These are phyloP conservation scores for Itoplectis maculator DNA, from an alignment of 2,888 invertebrate genomes.

Conservation along the genomic window DNA sequence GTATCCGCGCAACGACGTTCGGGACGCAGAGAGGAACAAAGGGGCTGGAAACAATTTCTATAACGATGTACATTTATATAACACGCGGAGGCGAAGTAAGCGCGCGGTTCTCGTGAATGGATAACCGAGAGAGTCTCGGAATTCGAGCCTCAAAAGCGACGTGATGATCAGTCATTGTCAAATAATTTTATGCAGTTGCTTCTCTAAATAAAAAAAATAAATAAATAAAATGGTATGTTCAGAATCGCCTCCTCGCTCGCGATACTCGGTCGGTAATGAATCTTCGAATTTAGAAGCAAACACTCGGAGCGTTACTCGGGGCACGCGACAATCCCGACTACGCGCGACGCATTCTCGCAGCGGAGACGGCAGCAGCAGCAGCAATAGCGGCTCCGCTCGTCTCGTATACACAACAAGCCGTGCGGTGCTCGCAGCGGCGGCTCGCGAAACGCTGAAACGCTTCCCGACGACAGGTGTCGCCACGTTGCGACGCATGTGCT, in stretches of 20 bases:
- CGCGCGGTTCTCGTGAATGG: constrained; percentile 13
- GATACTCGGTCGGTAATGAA: too few species aligned
- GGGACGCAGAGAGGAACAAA: constrained; percentile 57
- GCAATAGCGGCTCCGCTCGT: too few species aligned
- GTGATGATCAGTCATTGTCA: constrained; percentile 9
- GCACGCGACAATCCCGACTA: too few species aligned
- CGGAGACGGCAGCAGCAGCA: constrained; percentile 14
- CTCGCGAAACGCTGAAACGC: constrained; percentile 3
- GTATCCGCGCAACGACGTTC: not conserved
- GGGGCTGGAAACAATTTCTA: constrained; percentile 6
- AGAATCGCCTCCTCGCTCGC: too few species aligned
- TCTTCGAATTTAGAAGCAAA: too few species aligned
- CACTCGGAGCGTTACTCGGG: too few species aligned
- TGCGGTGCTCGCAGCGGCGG: too few species aligned
- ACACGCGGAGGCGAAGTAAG: constrained; percentile 27
- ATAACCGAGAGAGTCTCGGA: constrained; percentile 23
- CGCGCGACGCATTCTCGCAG: not conserved
- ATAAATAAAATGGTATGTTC: not conserved
- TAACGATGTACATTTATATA: constrained; percentile 23
- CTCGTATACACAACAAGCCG: too few species aligned
- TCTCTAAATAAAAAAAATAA: not conserved
- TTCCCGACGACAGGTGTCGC: constrained; percentile 79
- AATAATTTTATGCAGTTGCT: too few species aligned
- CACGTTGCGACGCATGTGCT: constrained; percentile 75
- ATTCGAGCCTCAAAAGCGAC: constrained; percentile 15